Evolutionary conservation across 2,797 vertebrate genomes (phyloP), one percentile per base, ranked within the genome.

Genomic region (Myotis daubentonii): DNA sequence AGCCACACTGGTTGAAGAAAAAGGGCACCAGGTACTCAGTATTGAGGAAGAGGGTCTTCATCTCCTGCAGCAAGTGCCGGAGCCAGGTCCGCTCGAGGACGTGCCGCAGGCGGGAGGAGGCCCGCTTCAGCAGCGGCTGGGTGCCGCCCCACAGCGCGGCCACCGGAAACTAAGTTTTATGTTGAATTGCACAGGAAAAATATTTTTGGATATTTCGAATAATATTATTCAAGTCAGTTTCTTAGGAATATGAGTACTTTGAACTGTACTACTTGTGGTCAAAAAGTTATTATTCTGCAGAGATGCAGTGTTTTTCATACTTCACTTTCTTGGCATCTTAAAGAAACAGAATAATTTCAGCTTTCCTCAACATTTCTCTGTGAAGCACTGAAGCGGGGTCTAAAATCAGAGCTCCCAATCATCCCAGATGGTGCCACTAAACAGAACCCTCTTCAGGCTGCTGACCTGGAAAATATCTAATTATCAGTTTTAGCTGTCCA

Each of bases 1-100:
- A 99, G n/a, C 99, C 99, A 79, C 98, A 98, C 96, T 99, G 99
- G 98, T 99, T 99, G 94, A 99, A 98, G n/a, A 99, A 97, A 96
- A 99, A 99, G 0, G 99, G 99, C 78, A 99, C 71, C 98, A 99
- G 79, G 97, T 99, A 99, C 99, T 98, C 92, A 98, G 66, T 98
- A 57, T 99, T 99, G 33, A 98, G 97, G 93, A 99, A 97, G 6
- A 99, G 98, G 95, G 99, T 99, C 97, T 97, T 98, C 88, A 99
- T 96, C 96, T 99, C 99, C 0, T 98, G 98, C 93, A 99, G 95
- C 1, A 99, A 95, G 97, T 99, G 99, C 41, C 74, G 93, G 20
- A 98, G 65, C 95, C 86, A 98, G 92, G 92, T 98, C 89, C 51
- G 94, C 78, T 96, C 75, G 2, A 60, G 96, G 33, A 99, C 98